These are phyloP conservation scores for Noctilio leporinus DNA, from an alignment of 2,113 vertebrate genomes.

Conservation along the genomic window DNA sequence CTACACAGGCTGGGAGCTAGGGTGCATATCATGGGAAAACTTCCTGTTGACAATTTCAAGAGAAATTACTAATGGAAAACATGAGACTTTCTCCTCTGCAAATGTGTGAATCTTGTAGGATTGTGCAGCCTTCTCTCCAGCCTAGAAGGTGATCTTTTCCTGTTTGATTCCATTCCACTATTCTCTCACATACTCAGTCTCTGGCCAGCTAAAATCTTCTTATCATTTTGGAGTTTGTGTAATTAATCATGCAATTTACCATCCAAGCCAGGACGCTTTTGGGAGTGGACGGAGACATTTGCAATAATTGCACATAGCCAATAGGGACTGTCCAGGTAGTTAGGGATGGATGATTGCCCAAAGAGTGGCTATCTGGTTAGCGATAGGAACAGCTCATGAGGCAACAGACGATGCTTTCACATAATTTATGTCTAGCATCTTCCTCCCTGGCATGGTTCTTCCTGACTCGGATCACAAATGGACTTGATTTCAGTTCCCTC, in stretches of 20 bases:
- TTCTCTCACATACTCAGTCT: neutral
- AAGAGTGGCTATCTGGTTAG: neutral
- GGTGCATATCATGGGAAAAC: neutral
- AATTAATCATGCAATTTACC: neutral
- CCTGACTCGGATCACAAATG: neutral
- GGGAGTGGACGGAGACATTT: neutral
- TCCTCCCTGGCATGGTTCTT: neutral
- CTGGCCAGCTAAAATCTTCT: neutral
- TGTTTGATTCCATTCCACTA: neutral
- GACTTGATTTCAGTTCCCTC: neutral
- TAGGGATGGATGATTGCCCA: neutral
- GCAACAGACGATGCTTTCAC: fast-evolving
- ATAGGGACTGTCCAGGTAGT: neutral
- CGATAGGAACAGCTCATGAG: neutral
- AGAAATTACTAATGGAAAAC: neutral
- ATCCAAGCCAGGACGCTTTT: neutral
- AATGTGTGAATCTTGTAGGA: neutral
- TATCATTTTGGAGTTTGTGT: neutral
- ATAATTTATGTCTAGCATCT: neutral
- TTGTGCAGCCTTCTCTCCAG: too few species aligned
- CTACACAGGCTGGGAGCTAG: neutral
- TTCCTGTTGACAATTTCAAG: neutral
- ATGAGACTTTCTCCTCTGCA: neutral
- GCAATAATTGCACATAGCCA: neutral
- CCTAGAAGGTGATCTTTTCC: neutral